phyloP scores from a whole-genome alignment of 2,113 vertebrate genomes.

The Poicephalus meyeri region DNA sequence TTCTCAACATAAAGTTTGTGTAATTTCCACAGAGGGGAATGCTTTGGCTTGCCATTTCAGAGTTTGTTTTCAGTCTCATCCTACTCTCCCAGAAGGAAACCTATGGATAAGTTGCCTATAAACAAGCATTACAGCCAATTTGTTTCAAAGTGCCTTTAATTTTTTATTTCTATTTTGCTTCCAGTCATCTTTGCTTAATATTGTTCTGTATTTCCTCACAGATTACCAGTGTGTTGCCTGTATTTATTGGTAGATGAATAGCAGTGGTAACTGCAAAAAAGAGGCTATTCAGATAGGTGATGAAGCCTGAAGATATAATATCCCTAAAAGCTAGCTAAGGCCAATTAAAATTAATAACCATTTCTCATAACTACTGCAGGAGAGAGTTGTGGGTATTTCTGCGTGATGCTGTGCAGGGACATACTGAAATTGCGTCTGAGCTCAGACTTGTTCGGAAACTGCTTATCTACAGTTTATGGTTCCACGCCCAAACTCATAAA shows the following conservation, averaged over 20 bases:
- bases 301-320: constrained; percentile 17
- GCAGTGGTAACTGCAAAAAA: neutral
- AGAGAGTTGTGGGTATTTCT: neutral
- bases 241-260: neutral
- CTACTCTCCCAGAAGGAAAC: neutral
- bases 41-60: neutral
- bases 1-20: neutral
- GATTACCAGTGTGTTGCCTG: neutral
- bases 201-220: no score
- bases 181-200: neutral
- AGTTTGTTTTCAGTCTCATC: neutral
- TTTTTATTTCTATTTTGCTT: constrained; percentile 35
- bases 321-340: neutral
- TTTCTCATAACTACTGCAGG: neutral
- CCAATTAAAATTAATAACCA: constrained; percentile 39
- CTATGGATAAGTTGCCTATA: neutral
- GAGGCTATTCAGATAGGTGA: neutral
- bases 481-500: rapidly evolving
- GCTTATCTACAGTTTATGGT: neutral
- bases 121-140: neutral
- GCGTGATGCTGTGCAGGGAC: neutral
- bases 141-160: neutral
- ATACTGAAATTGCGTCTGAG: neutral
- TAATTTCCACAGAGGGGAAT: neutral
- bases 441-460: neutral